Base-by-base conservation (phyloP, 2,113 vertebrate species). In the Ammodytes dubius region DNA sequence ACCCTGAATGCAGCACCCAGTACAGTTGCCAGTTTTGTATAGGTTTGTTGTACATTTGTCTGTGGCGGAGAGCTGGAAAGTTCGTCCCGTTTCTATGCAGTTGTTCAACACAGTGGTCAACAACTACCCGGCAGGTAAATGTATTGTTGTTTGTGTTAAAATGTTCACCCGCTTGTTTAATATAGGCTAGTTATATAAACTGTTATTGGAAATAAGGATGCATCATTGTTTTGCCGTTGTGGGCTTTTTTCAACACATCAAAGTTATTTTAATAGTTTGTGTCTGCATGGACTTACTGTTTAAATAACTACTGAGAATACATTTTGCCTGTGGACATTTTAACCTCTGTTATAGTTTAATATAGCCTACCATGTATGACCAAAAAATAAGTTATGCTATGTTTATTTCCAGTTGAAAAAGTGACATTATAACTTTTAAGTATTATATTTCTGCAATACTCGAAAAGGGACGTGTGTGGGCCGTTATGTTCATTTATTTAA, bases 41-140 rank as follows among this genome's bases (percentile, higher is more conserved):
- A 47, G 17, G 46, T 64, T n/a, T 40, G 19, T 7, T 60, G 3
- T 19, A 4, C 19, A 4, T 63, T n/a, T 68, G 66, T 53, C 5
- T 12, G 0, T 43, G 46, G 45, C 49, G 59, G 19, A 50, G 42
- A 70, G 39, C 71, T 69, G 67, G 68, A 84, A 71, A 78, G 54
- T 79, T 83, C 58, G 1, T n/a, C 9, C 39, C 53, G 50, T 37
- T 6, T 7, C 4, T 15, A 0, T 47, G 9, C 72, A n/a, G 49
- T 4, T 14, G 65, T 54, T 66, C 42, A 81, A 27, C 19, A 58
- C 56, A 49, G 58, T 53, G 17, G 45, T 46, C 49, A 52, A 43
- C 13, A 52, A 4, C 27, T 5, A 42, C 35, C 52, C 35, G 35
- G 8, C 35, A 50, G 82, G 89, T 90, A 67, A 81, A 80, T 82